phyloP scores from a whole-genome alignment of 2,888 invertebrate species.

The Noctua fimbriata region DNA sequence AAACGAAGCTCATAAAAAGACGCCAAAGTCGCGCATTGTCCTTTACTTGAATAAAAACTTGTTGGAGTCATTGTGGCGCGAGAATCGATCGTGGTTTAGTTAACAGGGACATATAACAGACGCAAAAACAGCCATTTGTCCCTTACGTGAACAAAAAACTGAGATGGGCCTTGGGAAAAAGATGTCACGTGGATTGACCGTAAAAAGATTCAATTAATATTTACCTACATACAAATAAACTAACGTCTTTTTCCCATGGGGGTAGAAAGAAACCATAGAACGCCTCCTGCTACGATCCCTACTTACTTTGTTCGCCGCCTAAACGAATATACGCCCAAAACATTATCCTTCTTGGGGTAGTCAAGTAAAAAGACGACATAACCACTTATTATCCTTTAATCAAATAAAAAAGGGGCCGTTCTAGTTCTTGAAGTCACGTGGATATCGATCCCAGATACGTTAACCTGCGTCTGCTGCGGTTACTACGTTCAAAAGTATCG shows the following conservation, averaged over 20 bases:
- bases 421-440: constrained; percentile 14
- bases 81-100: neutral
- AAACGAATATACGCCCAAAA: neutral
- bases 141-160: constrained; percentile 1
- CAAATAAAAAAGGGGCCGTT: constrained; percentile 25
- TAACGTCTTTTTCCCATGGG: neutral
- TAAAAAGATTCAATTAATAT: neutral
- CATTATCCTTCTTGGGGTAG: neutral
- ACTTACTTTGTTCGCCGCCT: neutral
- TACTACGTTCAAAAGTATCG: constrained; percentile 37
- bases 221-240: neutral
- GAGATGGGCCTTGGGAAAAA: neutral
- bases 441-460: constrained; percentile 51
- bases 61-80: neutral
- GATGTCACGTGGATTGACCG: neutral
- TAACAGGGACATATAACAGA: neutral
- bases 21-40: constrained; percentile 18
- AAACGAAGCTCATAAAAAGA: constrained; percentile 22
- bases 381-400: neutral
- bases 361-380: neutral
- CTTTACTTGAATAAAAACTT: constrained; percentile 22
- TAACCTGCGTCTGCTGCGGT: constrained; percentile 36
- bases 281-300: neutral
- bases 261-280: neutral
- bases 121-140: neutral